Conservation (phyloP, 2,113 vertebrate species). For the Notothenia coriiceps region DNA sequence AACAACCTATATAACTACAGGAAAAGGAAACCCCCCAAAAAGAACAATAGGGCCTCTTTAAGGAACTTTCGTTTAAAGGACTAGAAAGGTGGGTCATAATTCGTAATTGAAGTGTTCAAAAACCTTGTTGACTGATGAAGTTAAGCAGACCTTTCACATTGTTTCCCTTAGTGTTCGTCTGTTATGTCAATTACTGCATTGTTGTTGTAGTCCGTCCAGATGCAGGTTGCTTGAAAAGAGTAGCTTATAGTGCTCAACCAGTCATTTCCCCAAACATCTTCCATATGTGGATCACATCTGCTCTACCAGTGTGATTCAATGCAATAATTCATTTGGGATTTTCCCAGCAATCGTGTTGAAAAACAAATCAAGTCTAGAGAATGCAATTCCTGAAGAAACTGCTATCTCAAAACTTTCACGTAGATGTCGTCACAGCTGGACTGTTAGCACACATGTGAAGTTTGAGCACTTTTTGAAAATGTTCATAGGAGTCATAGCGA, state of each 20-base stretch:
- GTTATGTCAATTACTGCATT: constrained; percentile 15
- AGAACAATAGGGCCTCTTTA: no score
- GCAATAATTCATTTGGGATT: constrained; percentile 25
- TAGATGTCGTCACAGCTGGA: no score
- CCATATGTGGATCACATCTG: constrained; percentile 57
- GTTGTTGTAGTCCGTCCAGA: constrained; percentile 34
- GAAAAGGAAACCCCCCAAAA: no score
- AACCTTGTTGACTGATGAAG: constrained; percentile 7
- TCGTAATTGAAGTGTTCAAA: not conserved
- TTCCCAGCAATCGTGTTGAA: constrained; percentile 21
- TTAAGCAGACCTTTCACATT: not conserved
- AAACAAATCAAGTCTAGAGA: constrained; percentile 6
- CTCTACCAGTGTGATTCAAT: constrained; percentile 27
- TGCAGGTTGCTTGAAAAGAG: constrained; percentile 47
- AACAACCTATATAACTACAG: no score
- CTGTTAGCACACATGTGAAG: no score
- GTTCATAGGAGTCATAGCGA: no score
- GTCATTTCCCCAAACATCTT: constrained; percentile 47
- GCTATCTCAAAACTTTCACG: no score
- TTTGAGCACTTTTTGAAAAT: no score
- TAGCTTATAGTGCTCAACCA: constrained; percentile 20
- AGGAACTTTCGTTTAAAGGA: no score
- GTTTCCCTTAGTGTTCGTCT: not conserved
- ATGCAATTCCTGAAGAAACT: no score
- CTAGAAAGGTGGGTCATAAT: not conserved